Evolutionary conservation across 1,140 invertebrate genomes (phyloP).

Genomic region (Drosophila novamexicana): DNA sequence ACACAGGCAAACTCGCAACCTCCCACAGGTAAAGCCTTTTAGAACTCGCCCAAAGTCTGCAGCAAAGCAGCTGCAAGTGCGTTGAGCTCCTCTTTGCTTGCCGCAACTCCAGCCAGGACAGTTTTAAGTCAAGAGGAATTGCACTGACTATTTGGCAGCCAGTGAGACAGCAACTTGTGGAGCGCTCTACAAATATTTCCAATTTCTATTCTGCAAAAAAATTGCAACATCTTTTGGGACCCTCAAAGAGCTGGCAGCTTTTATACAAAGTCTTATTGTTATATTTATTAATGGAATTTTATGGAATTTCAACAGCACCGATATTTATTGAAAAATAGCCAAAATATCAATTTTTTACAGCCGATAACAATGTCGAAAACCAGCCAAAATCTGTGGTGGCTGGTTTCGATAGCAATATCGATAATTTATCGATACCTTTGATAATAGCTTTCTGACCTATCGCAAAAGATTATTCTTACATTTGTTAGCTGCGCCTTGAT

Average conservation of each 20-base stretch:
- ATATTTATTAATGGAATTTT: too few relatives aligned
- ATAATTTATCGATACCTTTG: neutral
- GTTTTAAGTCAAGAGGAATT: neutral
- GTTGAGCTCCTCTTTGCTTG: neutral
- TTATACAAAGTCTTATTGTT: too few relatives aligned
- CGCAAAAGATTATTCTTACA: too few relatives aligned
- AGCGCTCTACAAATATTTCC: neutral
- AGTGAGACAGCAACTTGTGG: neutral
- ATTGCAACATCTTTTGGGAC: neutral
- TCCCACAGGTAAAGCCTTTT: conserved; percentile 2
- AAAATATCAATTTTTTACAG: too few relatives aligned
- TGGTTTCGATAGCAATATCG: neutral
- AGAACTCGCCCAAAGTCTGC: neutral
- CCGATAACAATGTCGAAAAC: too few relatives aligned
- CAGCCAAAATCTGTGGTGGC: too few relatives aligned
- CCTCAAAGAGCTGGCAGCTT: neutral
- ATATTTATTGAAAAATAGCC: too few relatives aligned
- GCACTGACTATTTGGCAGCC: neutral
- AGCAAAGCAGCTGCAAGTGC: conserved; percentile 5
- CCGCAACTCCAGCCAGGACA: neutral
- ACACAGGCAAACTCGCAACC: neutral
- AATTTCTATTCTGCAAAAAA: neutral
- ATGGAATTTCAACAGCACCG: too few relatives aligned
- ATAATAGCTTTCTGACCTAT: neutral
- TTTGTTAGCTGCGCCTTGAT: too few relatives aligned